Evolutionary conservation across 53 echinoderm and acorn worm genomes (phyloP).

Genomic region (Crossaster papposus): DNA sequence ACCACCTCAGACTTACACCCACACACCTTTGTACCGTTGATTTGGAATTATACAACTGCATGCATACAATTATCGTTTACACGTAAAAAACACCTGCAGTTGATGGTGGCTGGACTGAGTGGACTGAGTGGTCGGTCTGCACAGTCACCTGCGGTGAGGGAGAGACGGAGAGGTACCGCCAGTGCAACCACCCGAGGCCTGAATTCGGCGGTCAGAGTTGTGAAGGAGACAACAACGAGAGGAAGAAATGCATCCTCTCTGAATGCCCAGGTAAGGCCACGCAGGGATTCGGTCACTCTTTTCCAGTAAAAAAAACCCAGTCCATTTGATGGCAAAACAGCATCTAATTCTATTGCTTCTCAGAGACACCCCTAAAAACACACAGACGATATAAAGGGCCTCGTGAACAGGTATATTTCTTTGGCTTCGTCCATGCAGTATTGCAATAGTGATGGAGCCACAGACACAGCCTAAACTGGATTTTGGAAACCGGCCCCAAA

Average conservation of each 20-base stretch:
- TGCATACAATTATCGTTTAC: too few relatives aligned
- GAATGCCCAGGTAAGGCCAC: conserved; percentile 75
- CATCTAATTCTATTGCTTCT: neutral
- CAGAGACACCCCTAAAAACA: too few relatives aligned
- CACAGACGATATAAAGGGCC: too few relatives aligned
- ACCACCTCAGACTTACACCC: too few relatives aligned
- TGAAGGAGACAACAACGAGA: conserved; percentile 64
- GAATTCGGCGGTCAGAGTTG: conserved; percentile 64
- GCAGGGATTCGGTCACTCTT: neutral
- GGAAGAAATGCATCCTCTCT: conserved; percentile 49
- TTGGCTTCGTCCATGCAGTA: too few relatives aligned
- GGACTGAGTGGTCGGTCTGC: conserved; percentile 75
- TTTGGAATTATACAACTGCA: too few relatives aligned
- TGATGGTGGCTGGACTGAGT: conserved; percentile 74
- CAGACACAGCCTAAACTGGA: too few relatives aligned
- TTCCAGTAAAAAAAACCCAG: too few relatives aligned
- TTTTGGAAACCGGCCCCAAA: too few relatives aligned
- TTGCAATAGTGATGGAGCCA: too few relatives aligned
- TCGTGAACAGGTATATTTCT: too few relatives aligned
- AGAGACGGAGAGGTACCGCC: conserved; percentile 54
- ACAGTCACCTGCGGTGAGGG: conserved; percentile 75
- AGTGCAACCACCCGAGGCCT: conserved; percentile 68
- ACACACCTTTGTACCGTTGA: too few relatives aligned
- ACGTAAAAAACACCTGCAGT: conserved; percentile 26
- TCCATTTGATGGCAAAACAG: neutral